phyloP scores from a whole-genome alignment of 2,113 vertebrate species.

The Myanophis thanlyinensis region DNA sequence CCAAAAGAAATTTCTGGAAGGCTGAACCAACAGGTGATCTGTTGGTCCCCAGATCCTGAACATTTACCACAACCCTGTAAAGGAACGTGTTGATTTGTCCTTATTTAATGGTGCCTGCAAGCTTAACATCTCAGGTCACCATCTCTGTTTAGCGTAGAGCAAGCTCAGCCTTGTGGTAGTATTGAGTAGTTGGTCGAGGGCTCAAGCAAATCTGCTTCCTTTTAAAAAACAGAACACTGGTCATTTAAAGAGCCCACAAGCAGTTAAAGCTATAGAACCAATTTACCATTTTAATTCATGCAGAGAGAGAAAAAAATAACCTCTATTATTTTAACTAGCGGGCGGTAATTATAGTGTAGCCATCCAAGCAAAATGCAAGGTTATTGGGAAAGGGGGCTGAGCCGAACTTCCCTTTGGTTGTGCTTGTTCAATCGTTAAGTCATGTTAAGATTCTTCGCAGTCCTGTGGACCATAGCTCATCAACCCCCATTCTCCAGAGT shows the following conservation, averaged over 20 bases:
- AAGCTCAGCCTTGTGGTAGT: not conserved
- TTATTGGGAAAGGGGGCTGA: not conserved
- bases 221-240: not conserved
- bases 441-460: not conserved
- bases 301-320: not conserved
- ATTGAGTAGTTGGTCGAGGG: too few relatives aligned
- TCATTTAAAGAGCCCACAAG: not conserved
- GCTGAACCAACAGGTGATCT: not conserved
- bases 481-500: not conserved
- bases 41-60: not conserved
- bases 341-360: not conserved
- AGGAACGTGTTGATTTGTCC: not conserved
- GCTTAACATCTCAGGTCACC: not conserved
- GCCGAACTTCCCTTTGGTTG: not conserved
- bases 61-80: not conserved
- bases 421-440: not conserved
- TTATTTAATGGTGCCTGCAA: not conserved
- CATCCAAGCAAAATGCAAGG: not conserved
- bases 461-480: not conserved
- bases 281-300: not conserved
- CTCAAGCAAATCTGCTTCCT: not conserved
- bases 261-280: not conserved
- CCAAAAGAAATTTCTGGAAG: not conserved
- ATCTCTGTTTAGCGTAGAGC: not conserved
- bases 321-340: not conserved